Base-by-base conservation (phyloP, 2,113 vertebrate genomes). In the Oenanthe melanoleuca region DNA sequence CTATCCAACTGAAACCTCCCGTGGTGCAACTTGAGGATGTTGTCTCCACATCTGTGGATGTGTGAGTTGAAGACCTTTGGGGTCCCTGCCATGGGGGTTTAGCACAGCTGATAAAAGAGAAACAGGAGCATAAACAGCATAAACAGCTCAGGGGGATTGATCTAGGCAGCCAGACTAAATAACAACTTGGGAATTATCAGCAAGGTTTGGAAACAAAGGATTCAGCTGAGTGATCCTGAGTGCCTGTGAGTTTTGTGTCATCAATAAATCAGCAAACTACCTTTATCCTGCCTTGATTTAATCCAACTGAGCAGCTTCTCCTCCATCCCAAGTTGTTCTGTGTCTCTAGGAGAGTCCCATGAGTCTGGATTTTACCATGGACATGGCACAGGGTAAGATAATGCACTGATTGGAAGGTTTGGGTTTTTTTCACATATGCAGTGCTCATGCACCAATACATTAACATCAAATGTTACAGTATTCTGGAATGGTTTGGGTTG, bases 351-450 rank as follows among this genome's bases (percentile, higher is more conserved):
- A 9, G 3, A 65, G 23, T 2, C 2, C 2, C 25, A 13, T 33
- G 3, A 1, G 40, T 38, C 72, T 60, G 17, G 25, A 3, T 21
- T 33, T 44, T 8, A 2, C 47, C 34, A 5, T 0, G 12, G 42
- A 44, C 9, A 49, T 67, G 28, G 1, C 13, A 34, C 37, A 50
- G 29, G 42, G 4, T 34, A 17, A 73, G 52, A 22, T 15, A 52
- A 25, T 21, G 20, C 37, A 23, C n/a, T 49, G 23, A 22, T 1
- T 14, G 26, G 21, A 23, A 9, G 5, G 5, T 23, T 57, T 17
- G 14, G 34, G 13, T 0, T 10, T 53, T 59, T 73, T 34, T 40
- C 12, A 4, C 1, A 14, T 10, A 12, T 8, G 3, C 17, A 9
- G 1, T 3, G 0, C 21, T 52, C 23, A 14, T 14, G 29, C 49